Conservation (phyloP, 2,113 vertebrate genomes). For the Aspiorhynchus laticeps region DNA sequence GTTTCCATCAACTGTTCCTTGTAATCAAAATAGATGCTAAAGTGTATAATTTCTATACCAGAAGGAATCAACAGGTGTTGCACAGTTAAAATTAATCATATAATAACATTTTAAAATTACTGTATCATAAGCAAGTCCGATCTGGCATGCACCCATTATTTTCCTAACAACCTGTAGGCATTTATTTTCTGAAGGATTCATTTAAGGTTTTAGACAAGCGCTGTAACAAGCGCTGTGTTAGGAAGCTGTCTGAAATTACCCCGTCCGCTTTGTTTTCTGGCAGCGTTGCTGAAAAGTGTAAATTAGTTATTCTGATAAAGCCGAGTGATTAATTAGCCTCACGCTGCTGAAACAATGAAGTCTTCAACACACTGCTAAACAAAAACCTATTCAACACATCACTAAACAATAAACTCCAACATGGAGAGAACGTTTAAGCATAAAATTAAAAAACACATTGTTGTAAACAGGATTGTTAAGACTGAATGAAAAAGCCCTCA, state of each 20-base stretch:
- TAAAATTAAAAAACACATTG: slow-evolving; percentile 3
- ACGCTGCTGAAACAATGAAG: slow-evolving; percentile 23
- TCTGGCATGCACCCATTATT: background rate
- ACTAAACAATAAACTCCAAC: slow-evolving; percentile 20
- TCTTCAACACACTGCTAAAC: background rate
- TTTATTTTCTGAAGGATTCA: background rate
- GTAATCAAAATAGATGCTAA: background rate
- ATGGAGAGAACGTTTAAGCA: background rate
- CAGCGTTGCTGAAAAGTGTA: slow-evolving; percentile 17
- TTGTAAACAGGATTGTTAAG: slow-evolving; percentile 3
- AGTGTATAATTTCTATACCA: background rate
- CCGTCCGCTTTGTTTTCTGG: background rate
- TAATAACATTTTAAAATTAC: background rate
- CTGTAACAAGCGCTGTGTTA: background rate
- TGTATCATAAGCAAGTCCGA: background rate
- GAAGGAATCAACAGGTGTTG: background rate
- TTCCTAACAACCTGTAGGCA: background rate
- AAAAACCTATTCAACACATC: slow-evolving; percentile 31
- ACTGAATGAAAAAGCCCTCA: slow-evolving; percentile 7
- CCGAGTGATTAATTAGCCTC: slow-evolving; percentile 13
- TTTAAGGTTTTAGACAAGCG: background rate
- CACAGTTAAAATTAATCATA: background rate
- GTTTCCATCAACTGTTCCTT: background rate
- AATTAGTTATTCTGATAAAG: slow-evolving; percentile 4
- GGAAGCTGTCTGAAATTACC: background rate